These are phyloP conservation scores for Nomada ferruginata DNA, from an alignment of 2,888 invertebrate genomes.

Conservation along the genomic window DNA sequence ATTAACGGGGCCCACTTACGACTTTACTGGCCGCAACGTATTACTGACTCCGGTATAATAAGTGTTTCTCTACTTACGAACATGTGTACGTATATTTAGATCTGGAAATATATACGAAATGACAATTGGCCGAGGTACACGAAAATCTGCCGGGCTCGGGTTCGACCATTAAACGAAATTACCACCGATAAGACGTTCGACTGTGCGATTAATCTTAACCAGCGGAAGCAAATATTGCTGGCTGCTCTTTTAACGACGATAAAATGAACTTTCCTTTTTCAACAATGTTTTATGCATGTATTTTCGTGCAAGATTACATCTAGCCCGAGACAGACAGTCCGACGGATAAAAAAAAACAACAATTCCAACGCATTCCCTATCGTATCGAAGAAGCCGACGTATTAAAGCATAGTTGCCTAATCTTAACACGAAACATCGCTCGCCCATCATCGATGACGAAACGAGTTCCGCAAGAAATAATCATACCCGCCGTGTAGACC, in stretches of 20 bases:
- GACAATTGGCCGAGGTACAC: constrained; percentile 30
- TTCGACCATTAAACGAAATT: constrained; percentile 31
- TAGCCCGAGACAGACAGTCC: too few relatives aligned
- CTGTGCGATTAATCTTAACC: constrained; percentile 26
- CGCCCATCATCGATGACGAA: constrained; percentile 14
- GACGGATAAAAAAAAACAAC: neutral
- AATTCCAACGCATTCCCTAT: neutral
- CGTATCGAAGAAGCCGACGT: neutral
- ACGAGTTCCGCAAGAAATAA: neutral
- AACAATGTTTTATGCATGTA: neutral
- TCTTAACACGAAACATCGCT: constrained; percentile 5
- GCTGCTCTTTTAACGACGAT: neutral
- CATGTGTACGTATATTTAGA: constrained; percentile 23
- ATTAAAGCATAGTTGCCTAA: neutral
- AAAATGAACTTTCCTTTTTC: neutral
- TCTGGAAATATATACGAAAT: constrained; percentile 16
- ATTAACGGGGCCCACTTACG: constrained; percentile 71
- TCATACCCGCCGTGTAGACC: too few relatives aligned
- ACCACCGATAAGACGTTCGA: constrained; percentile 17
- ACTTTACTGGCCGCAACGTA: constrained; percentile 59
- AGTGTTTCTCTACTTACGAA: constrained; percentile 40
- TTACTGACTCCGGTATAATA: constrained; percentile 45
- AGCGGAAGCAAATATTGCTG: constrained; percentile 10
- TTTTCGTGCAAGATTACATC: too few relatives aligned
- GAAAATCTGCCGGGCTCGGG: constrained; percentile 13